Conservation (phyloP, 1,140 invertebrate species). For the honey bee (Apis mellifera) region DNA sequence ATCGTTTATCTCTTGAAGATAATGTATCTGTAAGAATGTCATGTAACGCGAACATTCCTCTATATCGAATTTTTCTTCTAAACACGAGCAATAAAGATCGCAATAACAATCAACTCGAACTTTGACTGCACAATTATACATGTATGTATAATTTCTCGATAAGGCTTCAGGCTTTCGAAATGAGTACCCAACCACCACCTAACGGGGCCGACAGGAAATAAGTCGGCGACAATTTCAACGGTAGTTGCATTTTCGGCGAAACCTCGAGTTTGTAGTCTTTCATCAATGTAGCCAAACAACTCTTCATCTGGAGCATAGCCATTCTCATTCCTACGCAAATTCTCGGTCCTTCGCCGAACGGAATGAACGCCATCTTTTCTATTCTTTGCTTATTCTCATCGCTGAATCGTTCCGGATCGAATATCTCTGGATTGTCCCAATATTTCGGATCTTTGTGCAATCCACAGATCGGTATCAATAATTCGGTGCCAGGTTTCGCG, state of each 20-base stretch:
- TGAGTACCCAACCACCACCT: constrained; percentile 55
- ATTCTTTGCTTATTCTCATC: constrained; percentile 68
- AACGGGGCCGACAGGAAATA: constrained; percentile 16
- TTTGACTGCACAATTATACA: not conserved
- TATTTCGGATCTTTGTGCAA: constrained; percentile 75
- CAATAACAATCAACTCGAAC: too few species aligned
- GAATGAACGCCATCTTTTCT: constrained; percentile 79
- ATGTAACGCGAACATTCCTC: too few species aligned
- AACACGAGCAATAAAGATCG: not conserved
- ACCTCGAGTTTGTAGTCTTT: constrained; percentile 56
- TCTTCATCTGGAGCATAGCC: constrained; percentile 58
- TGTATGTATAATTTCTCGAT: too few species aligned
- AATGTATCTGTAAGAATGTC: too few species aligned
- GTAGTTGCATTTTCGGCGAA: constrained; percentile 52
- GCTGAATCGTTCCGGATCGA: constrained; percentile 86
- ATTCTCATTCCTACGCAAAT: constrained; percentile 82
- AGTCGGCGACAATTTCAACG: constrained; percentile 37
- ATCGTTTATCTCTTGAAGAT: too few species aligned
- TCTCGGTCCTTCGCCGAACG: constrained; percentile 84
- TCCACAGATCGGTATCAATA: constrained; percentile 75
- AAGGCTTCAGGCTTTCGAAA: not conserved
- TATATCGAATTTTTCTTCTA: too few species aligned
- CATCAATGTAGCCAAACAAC: constrained; percentile 47
- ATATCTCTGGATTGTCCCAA: constrained; percentile 83
- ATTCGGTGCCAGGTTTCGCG: constrained; percentile 52